These are phyloP conservation scores for Iselma pallidipennis DNA, from an alignment of 2,888 invertebrate species.

Conservation along the genomic window DNA sequence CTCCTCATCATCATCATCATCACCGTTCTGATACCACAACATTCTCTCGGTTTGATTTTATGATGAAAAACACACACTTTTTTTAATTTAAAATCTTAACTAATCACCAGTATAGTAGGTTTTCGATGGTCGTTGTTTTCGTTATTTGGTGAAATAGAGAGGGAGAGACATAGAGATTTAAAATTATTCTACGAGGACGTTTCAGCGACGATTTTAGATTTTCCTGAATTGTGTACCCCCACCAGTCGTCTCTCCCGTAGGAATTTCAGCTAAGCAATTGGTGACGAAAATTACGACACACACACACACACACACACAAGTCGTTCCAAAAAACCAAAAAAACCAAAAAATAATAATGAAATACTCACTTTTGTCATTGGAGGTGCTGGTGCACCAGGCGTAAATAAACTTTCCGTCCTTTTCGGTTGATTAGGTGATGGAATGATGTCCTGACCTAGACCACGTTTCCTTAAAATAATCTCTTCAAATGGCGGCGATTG, in stretches of 20 bases:
- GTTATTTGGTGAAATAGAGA: neutral
- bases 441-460: slow-evolving; percentile 85
- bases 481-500: slow-evolving; percentile 76
- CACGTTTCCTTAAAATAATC: slow-evolving; percentile 76
- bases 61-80: too few species aligned
- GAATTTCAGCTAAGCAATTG: neutral
- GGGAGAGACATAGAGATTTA: neutral
- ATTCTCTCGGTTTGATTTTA: too few species aligned
- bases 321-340: neutral
- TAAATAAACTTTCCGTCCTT: slow-evolving; percentile 87
- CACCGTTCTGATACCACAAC: slow-evolving; percentile 72
- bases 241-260: slow-evolving; percentile 11
- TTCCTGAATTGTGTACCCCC: slow-evolving; percentile 22
- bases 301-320: neutral
- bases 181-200: slow-evolving; percentile 26
- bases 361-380: slow-evolving; percentile 49
- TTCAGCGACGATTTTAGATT: slow-evolving; percentile 43
- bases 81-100: neutral
- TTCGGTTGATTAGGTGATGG: slow-evolving; percentile 88
- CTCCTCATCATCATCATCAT: slow-evolving; percentile 76
- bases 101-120: neutral
- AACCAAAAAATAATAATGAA: neutral
- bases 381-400: slow-evolving; percentile 59
- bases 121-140: neutral
- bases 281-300: neutral